Percentiles rank a stretch among this genome's conserved stretches.
These are phyloP conservation scores for Patagioenas fasciata DNA, from an alignment of 2,113 vertebrate genomes.

Conservation along the genomic window DNA sequence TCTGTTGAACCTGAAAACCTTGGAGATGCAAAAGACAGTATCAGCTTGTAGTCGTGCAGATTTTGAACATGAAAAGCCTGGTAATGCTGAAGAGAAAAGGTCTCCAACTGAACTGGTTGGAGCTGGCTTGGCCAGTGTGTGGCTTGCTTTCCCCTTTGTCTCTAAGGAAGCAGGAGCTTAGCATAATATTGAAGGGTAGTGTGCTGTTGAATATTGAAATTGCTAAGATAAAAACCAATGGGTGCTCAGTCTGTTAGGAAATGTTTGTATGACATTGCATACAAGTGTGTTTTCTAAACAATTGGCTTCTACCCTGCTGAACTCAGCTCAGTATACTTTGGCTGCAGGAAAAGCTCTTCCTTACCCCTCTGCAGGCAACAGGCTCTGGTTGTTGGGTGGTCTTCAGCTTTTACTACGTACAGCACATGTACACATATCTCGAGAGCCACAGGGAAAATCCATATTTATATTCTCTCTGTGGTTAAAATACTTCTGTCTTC, in stretches of 20 bases:
- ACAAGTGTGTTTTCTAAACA: background rate
- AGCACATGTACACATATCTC: accelerated
- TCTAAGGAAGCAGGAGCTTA: background rate
- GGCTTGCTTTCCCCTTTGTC: background rate
- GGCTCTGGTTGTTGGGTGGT: background rate
- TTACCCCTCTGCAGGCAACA: background rate
- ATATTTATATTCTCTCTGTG: background rate
- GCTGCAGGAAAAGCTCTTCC: background rate
- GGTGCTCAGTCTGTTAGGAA: background rate
- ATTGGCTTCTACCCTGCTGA: background rate
- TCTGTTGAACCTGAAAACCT: background rate
- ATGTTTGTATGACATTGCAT: background rate
- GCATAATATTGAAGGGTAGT: background rate
- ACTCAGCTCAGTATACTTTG: accelerated
- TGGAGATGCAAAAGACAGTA: background rate
- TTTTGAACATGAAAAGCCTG: background rate
- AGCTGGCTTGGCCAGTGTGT: background rate
- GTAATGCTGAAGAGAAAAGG: background rate
- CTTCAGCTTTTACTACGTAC: background rate
- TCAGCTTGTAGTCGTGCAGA: background rate
- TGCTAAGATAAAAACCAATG: background rate
- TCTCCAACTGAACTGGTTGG: background rate
- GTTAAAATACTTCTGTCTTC: background rate
- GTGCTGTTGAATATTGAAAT: background rate
- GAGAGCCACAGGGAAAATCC: background rate